These are phyloP conservation scores for Pomatorhinus ruficollis DNA, from an alignment of 2,113 vertebrate genomes.

Conservation along the genomic window DNA sequence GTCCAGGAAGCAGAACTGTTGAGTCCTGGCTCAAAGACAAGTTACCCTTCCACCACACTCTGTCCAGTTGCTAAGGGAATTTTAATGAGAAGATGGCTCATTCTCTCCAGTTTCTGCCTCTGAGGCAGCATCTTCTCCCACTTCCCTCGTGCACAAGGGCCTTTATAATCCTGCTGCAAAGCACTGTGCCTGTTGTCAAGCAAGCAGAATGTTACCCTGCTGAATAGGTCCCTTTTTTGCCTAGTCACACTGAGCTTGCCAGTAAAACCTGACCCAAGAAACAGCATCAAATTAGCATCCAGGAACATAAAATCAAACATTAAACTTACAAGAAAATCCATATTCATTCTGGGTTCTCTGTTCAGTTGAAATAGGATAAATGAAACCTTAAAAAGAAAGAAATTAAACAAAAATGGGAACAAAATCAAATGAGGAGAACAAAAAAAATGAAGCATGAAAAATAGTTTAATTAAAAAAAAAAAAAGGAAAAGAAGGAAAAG, in stretches of 20 bases:
- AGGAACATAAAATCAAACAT: slow-evolving; percentile 78
- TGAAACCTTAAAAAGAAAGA: slow-evolving; percentile 92
- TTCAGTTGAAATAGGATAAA: slow-evolving; percentile 96
- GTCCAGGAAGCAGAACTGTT: not conserved
- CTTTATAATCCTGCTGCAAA: not conserved
- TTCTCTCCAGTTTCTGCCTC: not conserved
- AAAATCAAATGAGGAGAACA: slow-evolving; percentile 81
- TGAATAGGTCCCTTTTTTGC: slow-evolving; percentile 10
- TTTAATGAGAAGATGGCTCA: not conserved
- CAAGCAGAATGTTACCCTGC: slow-evolving; percentile 32
- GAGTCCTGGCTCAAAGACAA: not conserved
- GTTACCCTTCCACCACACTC: not conserved
- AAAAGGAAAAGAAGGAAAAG: slow-evolving; percentile 50
- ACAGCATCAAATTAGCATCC: slow-evolving; percentile 53
- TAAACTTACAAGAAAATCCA: slow-evolving; percentile 97
- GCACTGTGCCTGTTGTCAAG: not conserved
- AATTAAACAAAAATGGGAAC: slow-evolving; percentile 83
- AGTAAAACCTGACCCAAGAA: slow-evolving; percentile 55
- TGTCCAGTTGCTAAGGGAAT: not conserved
- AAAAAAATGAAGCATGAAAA: slow-evolving; percentile 82
- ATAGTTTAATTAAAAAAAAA: slow-evolving; percentile 71
- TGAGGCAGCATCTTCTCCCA: not conserved
- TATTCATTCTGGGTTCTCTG: slow-evolving; percentile 92
- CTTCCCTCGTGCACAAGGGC: not conserved
- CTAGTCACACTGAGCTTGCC: slow-evolving; percentile 21